Conservation (phyloP, 2,113 vertebrate genomes). For the Eolophus roseicapilla region DNA sequence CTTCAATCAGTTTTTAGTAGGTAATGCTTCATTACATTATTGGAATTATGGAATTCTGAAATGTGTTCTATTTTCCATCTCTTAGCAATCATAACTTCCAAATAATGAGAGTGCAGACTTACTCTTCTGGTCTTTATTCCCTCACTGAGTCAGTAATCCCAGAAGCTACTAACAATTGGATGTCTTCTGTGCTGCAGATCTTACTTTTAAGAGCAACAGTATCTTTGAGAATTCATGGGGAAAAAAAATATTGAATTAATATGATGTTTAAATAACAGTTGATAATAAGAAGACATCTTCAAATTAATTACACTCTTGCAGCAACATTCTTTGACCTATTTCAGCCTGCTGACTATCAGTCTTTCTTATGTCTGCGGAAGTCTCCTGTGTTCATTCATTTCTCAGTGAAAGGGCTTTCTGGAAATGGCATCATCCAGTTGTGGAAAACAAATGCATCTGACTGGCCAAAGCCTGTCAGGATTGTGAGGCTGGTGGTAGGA, state of each 20-base stretch:
- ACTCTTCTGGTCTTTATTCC: background rate
- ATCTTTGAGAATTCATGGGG: background rate
- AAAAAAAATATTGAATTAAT: background rate
- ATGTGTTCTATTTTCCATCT: background rate
- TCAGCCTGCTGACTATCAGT: background rate
- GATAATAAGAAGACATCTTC: background rate
- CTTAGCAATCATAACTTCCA: background rate
- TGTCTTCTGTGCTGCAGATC: background rate
- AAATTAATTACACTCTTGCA: background rate
- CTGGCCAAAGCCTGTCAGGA: slow-evolving; percentile 4
- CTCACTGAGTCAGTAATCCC: background rate
- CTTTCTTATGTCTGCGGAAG: background rate
- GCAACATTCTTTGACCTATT: background rate
- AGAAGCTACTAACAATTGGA: background rate
- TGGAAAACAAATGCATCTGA: slow-evolving; percentile 22
- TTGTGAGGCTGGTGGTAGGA: background rate
- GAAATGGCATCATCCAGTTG: slow-evolving; percentile 48
- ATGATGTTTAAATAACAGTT: background rate
- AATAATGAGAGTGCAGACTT: background rate
- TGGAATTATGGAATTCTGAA: slow-evolving; percentile 3
- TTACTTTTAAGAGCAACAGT: background rate
- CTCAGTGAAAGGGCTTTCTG: slow-evolving; percentile 44
- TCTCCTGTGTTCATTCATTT: background rate
- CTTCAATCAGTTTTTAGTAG: background rate
- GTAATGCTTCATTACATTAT: background rate